Evolutionary conservation across 2,888 invertebrate species (phyloP), one percentile per base, ranked within the genome.

Genomic region (Drosophila phalerata): DNA sequence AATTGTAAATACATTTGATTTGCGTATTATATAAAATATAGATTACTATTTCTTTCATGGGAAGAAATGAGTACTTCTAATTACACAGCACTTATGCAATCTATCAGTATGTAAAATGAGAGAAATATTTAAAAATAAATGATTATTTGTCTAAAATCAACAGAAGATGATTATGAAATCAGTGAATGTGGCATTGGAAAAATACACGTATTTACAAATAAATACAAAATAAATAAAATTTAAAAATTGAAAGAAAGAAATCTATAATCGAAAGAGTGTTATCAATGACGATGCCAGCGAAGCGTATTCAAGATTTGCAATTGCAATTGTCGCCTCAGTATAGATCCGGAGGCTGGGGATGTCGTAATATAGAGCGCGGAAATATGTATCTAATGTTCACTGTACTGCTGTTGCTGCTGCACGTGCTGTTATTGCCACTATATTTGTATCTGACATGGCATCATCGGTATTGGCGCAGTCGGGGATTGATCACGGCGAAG

Each of bases 401-500:
- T 1, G 5, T 84, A 9, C 1, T 61, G 6, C 30, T 88, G 3
- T 3, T 79, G 1, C 42, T 76, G 17, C 10, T 86, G 30, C 81
- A 86, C 17, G 1, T 79, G 5, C 17, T 86, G 19, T 3, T 83
- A 40, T 28, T 85, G n/a, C 67, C 81, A 56, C 73, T 84, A 49
- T 92, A 81, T 70, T 28, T 72, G 32, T 92, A 91, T 62, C 73
- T 92, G 5, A 90, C 89, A 6, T 91, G 90, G 79, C 85, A 90
- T 43, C 92, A 89, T 58, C 76, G 86, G 22, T 92, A 90, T 67
- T 93, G 93, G 93, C 82, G 82, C 19, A 85, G 77, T n/a, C 83
- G 89, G 0, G 91, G 90, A 1, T 73, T 93, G 13, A 68, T 78
- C 2, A 92, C 92, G 6, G 93, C 93, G 0, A 78, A 81, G 37